A percentile compares a stretch with the other conserved stretches of the same genome.
These are phyloP conservation scores for Oegoconia quadripuncta DNA, from an alignment of 2,888 invertebrate genomes.

Conservation along the genomic window DNA sequence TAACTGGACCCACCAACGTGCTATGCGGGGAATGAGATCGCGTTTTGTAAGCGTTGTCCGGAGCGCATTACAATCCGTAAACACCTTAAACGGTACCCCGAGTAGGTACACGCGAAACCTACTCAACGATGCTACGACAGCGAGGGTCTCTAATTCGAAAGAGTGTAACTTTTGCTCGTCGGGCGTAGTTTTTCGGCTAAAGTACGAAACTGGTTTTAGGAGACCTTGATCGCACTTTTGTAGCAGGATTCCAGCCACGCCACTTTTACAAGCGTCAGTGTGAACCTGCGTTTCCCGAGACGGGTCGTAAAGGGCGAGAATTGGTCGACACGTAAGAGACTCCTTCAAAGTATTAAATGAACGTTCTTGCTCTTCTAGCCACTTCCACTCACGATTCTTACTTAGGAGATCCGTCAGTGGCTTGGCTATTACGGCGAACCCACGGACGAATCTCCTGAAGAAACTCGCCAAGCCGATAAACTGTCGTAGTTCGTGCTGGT, in stretches of 20 bases:
- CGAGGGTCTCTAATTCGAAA: conserved; percentile 12
- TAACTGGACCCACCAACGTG: conserved; percentile 32
- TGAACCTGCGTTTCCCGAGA: conserved; percentile 26
- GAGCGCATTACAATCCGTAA: conserved; percentile 18
- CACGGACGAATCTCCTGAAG: conserved; percentile 27
- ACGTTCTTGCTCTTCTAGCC: background rate
- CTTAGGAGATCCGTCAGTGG: conserved; percentile 24
- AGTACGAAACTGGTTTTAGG: conserved; percentile 7
- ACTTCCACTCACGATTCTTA: conserved; percentile 7
- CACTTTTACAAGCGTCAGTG: conserved; percentile 35
- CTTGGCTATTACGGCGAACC: conserved; percentile 22
- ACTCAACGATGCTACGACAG: conserved; percentile 12
- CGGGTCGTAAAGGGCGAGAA: conserved; percentile 28
- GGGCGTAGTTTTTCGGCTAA: conserved; percentile 14
- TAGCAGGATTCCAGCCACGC: conserved; percentile 31
- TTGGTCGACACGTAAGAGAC: conserved; percentile 11
- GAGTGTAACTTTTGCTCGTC: conserved; percentile 15
- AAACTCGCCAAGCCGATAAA: conserved; percentile 29
- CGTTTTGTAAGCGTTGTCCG: conserved; percentile 4
- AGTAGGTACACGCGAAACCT: conserved; percentile 17
- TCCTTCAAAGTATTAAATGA: background rate
- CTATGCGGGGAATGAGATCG: conserved; percentile 30
- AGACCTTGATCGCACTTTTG: conserved; percentile 15
- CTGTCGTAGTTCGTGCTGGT: conserved; percentile 22
- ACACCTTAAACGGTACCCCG: conserved; percentile 13